Base-by-base conservation (phyloP, 1,140 invertebrate species). In the Oncopodura yosiiana region DNA sequence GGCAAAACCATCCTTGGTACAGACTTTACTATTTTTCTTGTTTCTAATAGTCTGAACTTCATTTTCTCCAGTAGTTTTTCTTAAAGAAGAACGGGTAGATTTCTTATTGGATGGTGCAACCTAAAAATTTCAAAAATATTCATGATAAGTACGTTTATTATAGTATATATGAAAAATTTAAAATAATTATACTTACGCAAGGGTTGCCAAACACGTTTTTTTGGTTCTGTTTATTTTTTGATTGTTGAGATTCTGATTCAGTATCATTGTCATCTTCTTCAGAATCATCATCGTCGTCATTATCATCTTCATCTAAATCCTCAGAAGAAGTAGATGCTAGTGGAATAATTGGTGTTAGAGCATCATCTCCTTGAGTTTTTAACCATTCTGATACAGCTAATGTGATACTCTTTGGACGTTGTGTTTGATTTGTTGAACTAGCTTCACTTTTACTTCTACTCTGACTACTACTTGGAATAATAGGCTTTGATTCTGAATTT, bases 341-440 rank as follows among this genome's bases (percentile, higher is more conserved):
- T 18, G 45, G 36, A 3, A 50, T 49, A 11, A 59, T 38, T 18
- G 59, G 58, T 5, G 62, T 64, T 24, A 64, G 53, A 3, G 54
- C 62, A 43, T 57, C 62, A 29, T 61, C 58, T n/a, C 58, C 58
- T 56, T 58, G 53, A 45, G 52, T 55, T 49, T 64, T 64, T 18
- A 64, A 48, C 62, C 62, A 64, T 61, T 61, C 62, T 19, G 56
- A 50, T n/a, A 64, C 62, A n/a, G 62, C 62, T 4, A 64, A 44
- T 34, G 59, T 64, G 41, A 64, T 61, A 53, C 58, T 61, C 41
- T 56, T 49, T 14, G 62, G 62, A 56, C 62, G 36, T 32, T 57
- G 53, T 5, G 21, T 26, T 34, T 38, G 26, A 29, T 50, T 39
- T 36, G 24, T 12, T 43, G 49, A 19, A 48, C 18, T 16, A 19